A percentile compares a stretch with the other conserved stretches of the same genome.
phyloP scores from a whole-genome alignment of 2,888 invertebrate species.

The Panopea generosa region DNA sequence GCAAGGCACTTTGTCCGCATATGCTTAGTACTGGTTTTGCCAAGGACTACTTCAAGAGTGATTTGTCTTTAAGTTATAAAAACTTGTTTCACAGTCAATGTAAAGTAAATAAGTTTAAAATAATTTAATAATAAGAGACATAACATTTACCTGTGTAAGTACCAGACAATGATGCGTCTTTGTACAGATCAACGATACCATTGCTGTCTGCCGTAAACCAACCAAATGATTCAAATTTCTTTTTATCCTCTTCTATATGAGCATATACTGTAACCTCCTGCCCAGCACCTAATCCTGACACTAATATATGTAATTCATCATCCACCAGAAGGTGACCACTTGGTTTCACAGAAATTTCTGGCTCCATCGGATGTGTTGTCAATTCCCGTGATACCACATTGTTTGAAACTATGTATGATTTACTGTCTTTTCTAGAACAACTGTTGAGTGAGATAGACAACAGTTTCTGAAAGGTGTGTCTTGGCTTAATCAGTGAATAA shows the following conservation, averaged over 20 bases:
- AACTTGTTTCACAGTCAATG: too few species aligned
- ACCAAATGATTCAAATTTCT: constrained; percentile 52
- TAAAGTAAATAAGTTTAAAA: too few species aligned
- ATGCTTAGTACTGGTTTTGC: too few species aligned
- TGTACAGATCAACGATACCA: constrained; percentile 51
- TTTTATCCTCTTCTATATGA: constrained; percentile 41
- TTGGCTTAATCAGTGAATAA: too few species aligned
- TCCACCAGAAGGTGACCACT: constrained; percentile 50
- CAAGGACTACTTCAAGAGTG: too few species aligned
- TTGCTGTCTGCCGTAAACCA: constrained; percentile 50
- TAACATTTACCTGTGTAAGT: constrained; percentile 52
- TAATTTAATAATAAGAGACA: not conserved
- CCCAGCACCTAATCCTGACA: constrained; percentile 36
- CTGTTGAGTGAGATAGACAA: too few species aligned
- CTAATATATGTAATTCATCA: constrained; percentile 50
- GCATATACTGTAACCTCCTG: constrained; percentile 58
- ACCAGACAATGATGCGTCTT: constrained; percentile 49
- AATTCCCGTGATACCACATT: not conserved
- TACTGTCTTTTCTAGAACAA: too few species aligned
- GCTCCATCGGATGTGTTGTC: not conserved
- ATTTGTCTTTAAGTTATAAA: too few species aligned
- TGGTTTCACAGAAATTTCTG: constrained; percentile 23
- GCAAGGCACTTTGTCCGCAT: too few species aligned
- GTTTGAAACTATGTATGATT: too few species aligned
- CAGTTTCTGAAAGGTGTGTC: too few species aligned